Conservation (phyloP, 1,140 invertebrate species). For the Ruditapes philippinarum region DNA sequence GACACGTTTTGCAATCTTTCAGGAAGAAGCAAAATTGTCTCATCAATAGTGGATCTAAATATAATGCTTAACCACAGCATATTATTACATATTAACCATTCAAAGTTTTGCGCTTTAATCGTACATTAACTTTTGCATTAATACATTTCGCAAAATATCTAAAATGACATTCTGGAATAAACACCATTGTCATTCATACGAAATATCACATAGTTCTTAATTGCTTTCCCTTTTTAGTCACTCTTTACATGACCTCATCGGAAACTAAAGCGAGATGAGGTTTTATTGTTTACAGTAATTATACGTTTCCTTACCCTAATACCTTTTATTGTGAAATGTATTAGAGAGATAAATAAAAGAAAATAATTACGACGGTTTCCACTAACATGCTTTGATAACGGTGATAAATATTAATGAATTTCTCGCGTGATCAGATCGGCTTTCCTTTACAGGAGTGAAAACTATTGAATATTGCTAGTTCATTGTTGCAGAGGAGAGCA, state of each 20-base stretch:
- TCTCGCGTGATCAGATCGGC: conserved; percentile 1
- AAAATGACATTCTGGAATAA: too few relatives aligned
- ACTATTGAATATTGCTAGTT: conserved; percentile 34
- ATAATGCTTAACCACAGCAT: too few relatives aligned
- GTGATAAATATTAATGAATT: conserved; percentile 36
- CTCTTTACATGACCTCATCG: neutral
- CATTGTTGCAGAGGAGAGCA: neutral
- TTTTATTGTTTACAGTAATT: neutral
- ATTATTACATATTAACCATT: too few relatives aligned
- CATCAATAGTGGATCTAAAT: too few relatives aligned
- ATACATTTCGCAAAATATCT: too few relatives aligned
- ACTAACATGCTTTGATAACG: neutral
- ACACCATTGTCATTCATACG: neutral
- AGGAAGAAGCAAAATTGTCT: too few relatives aligned
- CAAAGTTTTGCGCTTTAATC: too few relatives aligned
- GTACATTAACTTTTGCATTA: too few relatives aligned
- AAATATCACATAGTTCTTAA: neutral
- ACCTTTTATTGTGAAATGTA: neutral
- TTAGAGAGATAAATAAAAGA: neutral
- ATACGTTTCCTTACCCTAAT: neutral
- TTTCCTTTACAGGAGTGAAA: conserved; percentile 20
- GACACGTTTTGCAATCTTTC: too few relatives aligned
- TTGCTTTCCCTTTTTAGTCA: neutral
- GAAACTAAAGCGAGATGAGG: neutral
- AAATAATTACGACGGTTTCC: neutral